Base-by-base conservation (phyloP, 2,113 vertebrate genomes). In the Psephotus haematonotus region DNA sequence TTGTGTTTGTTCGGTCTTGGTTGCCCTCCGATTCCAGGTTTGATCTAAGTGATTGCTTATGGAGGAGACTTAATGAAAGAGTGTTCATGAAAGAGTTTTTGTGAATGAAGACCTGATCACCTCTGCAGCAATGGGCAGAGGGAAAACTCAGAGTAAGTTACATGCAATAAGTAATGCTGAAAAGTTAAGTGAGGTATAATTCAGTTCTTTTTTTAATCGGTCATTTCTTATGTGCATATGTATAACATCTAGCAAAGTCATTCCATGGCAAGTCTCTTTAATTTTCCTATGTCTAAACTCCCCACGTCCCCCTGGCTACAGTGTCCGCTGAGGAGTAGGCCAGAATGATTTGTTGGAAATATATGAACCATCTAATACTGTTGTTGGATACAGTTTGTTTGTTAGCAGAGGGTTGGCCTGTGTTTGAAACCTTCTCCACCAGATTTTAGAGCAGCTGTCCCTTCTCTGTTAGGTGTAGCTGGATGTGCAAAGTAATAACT, bases 1-100 rank as follows among this genome's bases (percentile, higher is more conserved):
- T 75, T 0, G 0, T 3, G 0, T 60, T 77, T 44, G 7, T 57
- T 65, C 41, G 13, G 15, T 47, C n/a, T 4, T 1, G 0, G 0
- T 23, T 82, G 20, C 23, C 11, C 16, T 75, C 37, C 35, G 17
- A 43, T 35, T 13, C 9, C 8, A 10, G 17, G 14, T 35, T 82
- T 75, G 47, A 41, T 67, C 59, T 59, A 46, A 17, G 23, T 37
- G 10, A 5, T 74, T 5, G 3, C 4, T 78, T 82, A 7, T 1
- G 17, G 31, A 67, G 33, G 10, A 14, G 1, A 5, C 16, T 70
- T n/a, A 24, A 39, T 35, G 8, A 35, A 35, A 31, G 7, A 39
- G 12, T 27, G 7, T 52, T 83, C 5, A 9, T 44, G 41, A 27
- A 62, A 64, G 68, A 18, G 8, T 8, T 86, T 64, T 71, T 64